Conservation (phyloP, 2,113 vertebrate genomes). For the Myiagra hebetior region DNA sequence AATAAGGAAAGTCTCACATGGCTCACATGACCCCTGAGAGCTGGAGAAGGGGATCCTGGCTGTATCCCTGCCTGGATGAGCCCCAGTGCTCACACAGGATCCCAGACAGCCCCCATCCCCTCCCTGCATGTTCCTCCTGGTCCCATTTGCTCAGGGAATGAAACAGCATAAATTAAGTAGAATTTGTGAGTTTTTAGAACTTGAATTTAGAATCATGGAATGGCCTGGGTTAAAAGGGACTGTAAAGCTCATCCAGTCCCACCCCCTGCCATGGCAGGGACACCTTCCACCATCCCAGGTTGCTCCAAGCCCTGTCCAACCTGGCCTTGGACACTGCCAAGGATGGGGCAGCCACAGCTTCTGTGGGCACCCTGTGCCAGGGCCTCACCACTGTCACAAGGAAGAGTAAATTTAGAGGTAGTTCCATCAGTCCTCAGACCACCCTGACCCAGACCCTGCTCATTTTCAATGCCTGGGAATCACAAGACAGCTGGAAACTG, state of each 20-base stretch:
- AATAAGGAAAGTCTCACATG: accelerated
- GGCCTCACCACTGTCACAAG: background rate
- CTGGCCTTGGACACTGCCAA: background rate
- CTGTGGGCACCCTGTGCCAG: background rate
- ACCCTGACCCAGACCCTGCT: background rate
- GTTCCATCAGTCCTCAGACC: background rate
- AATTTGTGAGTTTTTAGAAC: background rate
- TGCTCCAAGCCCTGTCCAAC: accelerated
- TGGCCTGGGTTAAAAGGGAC: background rate
- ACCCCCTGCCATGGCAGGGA: background rate
- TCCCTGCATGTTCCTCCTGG: accelerated
- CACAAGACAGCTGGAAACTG: background rate
- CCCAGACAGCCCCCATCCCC: too few species aligned
- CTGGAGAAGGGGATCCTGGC: background rate
- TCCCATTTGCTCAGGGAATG: background rate
- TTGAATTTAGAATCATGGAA: background rate
- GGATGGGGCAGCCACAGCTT: background rate
- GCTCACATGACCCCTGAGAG: background rate
- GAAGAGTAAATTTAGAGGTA: background rate
- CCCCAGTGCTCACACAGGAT: background rate
- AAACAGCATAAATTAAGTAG: background rate
- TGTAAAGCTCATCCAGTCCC: background rate
- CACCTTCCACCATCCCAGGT: accelerated
- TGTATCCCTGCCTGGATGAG: background rate
- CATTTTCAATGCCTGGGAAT: background rate